Evolutionary conservation across 2,888 invertebrate genomes (phyloP).

Genomic region (Drosophila nr. medialis): DNA sequence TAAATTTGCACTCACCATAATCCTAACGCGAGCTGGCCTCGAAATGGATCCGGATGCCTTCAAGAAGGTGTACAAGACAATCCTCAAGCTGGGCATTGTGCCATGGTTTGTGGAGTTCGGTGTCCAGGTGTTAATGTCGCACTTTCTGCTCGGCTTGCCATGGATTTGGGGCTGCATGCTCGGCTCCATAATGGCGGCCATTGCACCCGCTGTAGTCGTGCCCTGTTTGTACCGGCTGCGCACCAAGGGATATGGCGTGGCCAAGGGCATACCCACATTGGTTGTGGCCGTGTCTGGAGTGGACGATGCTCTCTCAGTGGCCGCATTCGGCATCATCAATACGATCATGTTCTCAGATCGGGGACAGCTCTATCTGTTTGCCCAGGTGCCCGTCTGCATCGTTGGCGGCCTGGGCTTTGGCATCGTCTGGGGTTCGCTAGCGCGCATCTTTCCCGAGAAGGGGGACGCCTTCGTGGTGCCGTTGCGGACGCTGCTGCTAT

Average conservation of each 20-base stretch:
- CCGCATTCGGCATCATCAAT: slow-evolving; percentile 94
- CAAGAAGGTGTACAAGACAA: slow-evolving; percentile 92
- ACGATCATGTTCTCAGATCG: slow-evolving; percentile 94
- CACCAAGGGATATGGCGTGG: slow-evolving; percentile 94
- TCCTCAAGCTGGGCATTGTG: slow-evolving; percentile 92
- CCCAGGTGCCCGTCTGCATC: slow-evolving; percentile 91
- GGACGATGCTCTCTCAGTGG: slow-evolving; percentile 97
- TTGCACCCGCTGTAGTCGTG: slow-evolving; percentile 98
- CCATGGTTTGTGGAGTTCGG: slow-evolving; percentile 94
- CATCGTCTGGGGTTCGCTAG: slow-evolving; percentile 91
- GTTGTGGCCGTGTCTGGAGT: slow-evolving; percentile 97
- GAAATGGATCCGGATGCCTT: slow-evolving; percentile 95
- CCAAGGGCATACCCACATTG: slow-evolving; percentile 97
- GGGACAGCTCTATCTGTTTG: slow-evolving; percentile 88
- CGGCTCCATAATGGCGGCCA: slow-evolving; percentile 94
- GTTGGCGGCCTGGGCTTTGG: slow-evolving; percentile 94
- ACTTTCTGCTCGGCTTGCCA: slow-evolving; percentile 91
- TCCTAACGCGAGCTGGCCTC: slow-evolving; percentile 95
- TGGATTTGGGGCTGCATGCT: slow-evolving; percentile 92
- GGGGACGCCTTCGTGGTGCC: slow-evolving; percentile 93
- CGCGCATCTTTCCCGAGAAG: slow-evolving; percentile 93
- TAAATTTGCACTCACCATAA: slow-evolving; percentile 95
- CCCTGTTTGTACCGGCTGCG: slow-evolving; percentile 95
- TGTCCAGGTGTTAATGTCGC: slow-evolving; percentile 89
- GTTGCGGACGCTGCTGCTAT: slow-evolving; percentile 90